A percentile compares a stretch with the other conserved stretches of the same genome.
Evolutionary conservation across 2,888 invertebrate species (phyloP).

Genomic region (Clostera curtula): DNA sequence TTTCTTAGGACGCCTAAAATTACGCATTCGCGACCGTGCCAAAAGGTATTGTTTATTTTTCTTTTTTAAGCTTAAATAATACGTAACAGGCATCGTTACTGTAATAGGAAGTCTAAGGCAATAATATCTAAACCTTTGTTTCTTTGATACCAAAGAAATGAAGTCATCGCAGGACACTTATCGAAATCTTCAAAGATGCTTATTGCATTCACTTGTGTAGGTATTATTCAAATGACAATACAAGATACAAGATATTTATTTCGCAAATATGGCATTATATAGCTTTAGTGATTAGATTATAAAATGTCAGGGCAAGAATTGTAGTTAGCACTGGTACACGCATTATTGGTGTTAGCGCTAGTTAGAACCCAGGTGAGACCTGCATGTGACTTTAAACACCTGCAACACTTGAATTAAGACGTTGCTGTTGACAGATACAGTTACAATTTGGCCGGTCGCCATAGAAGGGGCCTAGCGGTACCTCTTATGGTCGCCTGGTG

Average conservation of each 20-base stretch:
- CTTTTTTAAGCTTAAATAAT: constrained; percentile 31
- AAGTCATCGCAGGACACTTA: constrained; percentile 14
- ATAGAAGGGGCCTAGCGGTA: constrained; percentile 58
- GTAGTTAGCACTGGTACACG: constrained; percentile 35
- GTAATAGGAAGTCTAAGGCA: constrained; percentile 11
- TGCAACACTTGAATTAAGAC: constrained; percentile 24
- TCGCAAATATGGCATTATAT: too few species aligned
- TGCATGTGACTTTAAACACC: constrained; percentile 29
- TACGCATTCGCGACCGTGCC: constrained; percentile 49
- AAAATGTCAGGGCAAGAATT: constrained; percentile 27
- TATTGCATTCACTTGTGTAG: constrained; percentile 14
- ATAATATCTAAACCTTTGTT: constrained; percentile 7
- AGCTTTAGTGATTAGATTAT: constrained; percentile 14
- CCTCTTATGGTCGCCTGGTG: constrained; percentile 39
- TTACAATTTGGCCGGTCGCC: constrained; percentile 55
- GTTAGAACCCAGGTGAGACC: constrained; percentile 44
- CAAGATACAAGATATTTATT: too few species aligned
- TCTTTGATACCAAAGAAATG: constrained; percentile 15
- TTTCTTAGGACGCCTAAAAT: constrained; percentile 50
- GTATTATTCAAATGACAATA: constrained; percentile 10
- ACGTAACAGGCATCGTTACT: constrained; percentile 11
- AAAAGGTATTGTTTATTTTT: constrained; percentile 60
- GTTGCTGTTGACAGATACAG: constrained; percentile 43
- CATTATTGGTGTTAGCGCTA: constrained; percentile 34
- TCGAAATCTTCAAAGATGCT: constrained; percentile 17